Base-by-base conservation (phyloP, 2,113 vertebrate genomes). In the Sander vitreus region DNA sequence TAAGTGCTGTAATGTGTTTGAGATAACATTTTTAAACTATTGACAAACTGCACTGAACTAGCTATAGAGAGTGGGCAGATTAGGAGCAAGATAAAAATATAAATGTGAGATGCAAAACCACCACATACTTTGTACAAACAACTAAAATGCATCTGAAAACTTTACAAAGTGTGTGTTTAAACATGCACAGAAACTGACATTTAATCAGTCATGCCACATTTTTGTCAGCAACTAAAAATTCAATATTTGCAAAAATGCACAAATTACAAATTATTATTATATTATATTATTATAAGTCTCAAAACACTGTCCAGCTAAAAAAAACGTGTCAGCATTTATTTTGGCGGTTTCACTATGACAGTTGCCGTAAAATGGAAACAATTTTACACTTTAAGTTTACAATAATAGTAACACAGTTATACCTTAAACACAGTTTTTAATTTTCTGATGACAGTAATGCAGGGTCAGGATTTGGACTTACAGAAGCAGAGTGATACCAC, bases 81-180 rank as follows among this genome's bases (percentile, higher is more conserved):
- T 19, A 23, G 54, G 39, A 75, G 54, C 8, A 58, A 16, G 69
- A 25, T 78, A 36, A 68, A 90, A 78, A 39, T 73, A 65, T 16
- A 78, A 80, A 79, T 9, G 50, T 71, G 48, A 83, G 27, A 73
- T 68, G 63, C 66, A 77, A 76, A 3, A 71, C 6, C 45, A 78
- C 57, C 45, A 74, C 57, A 71, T 39, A 25, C 47, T 78, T 66
- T 55, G 13, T 78, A 54, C 55, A 57, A 48, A 30, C 54, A 64
- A 68, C 16, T 45, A 12, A 48, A 84, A 39, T 63, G 27, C 23
- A 85, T 14, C 25, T 50, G 25, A 62, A 33, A 25, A 8, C 39
- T 85, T 71, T 51, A 47, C 51, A 36, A 18, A 27, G 23, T 55
- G 9, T 53, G 10, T 53, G 10, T 60, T 59, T 65, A 13, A 79